Evolutionary conservation across 23 tunicate species (phyloP).

Genomic region (Halocynthia aurantium): DNA sequence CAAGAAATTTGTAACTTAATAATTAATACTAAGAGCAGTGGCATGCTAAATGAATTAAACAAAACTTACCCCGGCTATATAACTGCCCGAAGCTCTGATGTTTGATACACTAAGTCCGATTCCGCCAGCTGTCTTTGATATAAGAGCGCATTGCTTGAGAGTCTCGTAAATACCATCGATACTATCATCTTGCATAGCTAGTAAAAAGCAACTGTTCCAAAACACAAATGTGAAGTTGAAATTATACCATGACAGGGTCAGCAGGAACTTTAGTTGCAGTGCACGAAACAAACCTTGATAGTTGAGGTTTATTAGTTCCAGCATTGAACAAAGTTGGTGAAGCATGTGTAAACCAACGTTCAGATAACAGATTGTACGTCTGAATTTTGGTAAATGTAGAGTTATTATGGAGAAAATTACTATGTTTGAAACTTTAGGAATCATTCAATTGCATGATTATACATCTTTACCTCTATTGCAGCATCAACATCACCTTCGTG

Average conservation of each 20-base stretch:
- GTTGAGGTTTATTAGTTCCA: conserved; percentile 91
- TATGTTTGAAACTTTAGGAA: background rate
- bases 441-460: background rate
- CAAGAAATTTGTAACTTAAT: background rate
- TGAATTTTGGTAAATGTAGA: conserved; percentile 9
- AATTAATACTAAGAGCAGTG: background rate
- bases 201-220: conserved; percentile 74
- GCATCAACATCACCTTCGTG: conserved; percentile 81
- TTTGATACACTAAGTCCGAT: conserved; percentile 93
- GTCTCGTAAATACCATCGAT: conserved; percentile 98
- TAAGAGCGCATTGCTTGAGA: conserved; percentile 91
- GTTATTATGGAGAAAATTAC: background rate
- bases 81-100: conserved; percentile 89
- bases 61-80: conserved; percentile 79
- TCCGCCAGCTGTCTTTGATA: conserved; percentile 97
- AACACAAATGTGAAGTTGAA: background rate
- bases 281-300: conserved; percentile 58
- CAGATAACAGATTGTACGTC: conserved; percentile 89
- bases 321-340: conserved; percentile 98
- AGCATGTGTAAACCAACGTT: conserved; percentile 97
- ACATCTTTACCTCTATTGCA: conserved; percentile 51
- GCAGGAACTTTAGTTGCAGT: background rate
- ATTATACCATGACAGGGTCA: conserved; percentile 25
- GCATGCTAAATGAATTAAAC: background rate
- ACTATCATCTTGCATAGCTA: conserved; percentile 94